Evolutionary conservation across 2,113 vertebrate genomes (phyloP).

Genomic region (Xiphophorus maculatus): DNA sequence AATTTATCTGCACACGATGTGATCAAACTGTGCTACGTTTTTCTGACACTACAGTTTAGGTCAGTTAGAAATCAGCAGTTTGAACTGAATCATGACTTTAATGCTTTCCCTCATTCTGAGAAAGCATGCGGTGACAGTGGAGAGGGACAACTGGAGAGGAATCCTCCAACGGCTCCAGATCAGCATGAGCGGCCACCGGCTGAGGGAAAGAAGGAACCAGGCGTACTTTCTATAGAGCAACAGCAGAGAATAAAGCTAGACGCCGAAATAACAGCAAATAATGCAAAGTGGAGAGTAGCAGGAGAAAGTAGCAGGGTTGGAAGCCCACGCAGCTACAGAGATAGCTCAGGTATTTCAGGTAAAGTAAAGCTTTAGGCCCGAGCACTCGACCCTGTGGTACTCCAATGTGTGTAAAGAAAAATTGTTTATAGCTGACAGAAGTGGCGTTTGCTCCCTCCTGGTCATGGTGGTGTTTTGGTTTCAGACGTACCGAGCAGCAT

Average conservation of each 20-base stretch:
- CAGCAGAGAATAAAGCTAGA: neutral
- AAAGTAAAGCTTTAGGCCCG: no score
- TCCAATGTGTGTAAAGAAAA: no score
- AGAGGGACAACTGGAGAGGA: neutral
- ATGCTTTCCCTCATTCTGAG: no score
- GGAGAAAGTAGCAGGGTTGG: neutral
- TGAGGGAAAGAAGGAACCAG: neutral
- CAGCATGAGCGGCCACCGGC: no score
- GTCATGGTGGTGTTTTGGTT: neutral
- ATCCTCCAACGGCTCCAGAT: neutral
- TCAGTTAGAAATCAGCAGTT: neutral
- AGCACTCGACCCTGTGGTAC: no score
- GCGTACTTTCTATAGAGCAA: neutral
- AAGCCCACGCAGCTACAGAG: neutral
- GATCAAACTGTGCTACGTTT: neutral
- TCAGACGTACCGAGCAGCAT: conserved; percentile 24
- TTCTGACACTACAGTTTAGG: neutral
- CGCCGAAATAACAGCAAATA: neutral
- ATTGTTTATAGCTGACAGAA: no score
- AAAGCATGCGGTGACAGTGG: no score
- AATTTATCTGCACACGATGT: no score
- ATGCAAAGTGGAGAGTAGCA: neutral
- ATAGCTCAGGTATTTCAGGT: no score
- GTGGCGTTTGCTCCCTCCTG: neutral
- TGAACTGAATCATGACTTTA: neutral